Evolutionary conservation across 2,888 invertebrate genomes (phyloP), one percentile per base, ranked within the genome.

Genomic region (Arctia plantaginis): DNA sequence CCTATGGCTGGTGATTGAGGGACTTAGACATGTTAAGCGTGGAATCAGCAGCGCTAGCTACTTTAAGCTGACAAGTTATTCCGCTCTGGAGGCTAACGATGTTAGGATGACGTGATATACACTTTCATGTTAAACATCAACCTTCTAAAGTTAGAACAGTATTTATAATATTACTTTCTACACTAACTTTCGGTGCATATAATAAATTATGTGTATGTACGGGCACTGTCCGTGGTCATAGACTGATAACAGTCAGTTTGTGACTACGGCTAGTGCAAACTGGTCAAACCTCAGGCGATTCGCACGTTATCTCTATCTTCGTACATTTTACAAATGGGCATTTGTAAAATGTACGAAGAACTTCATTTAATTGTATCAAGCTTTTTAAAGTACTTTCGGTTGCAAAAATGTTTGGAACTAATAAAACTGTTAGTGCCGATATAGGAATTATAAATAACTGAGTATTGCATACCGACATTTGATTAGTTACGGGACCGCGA

Each of bases 1-100:
- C 88, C 88, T 92, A 89, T 87, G 85, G 87, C 81, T 73, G 71
- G 64, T 74, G 68, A 77, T 65, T 47, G 41, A 59, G 72, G 65
- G 66, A 71, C 41, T 23, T 77, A 67, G 73, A 69, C 35, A 68
- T 67, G 23, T 70, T 47, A 67, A 30, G 41, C 27, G 47, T 76
- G 74, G 73, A 76, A 75, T 23, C 18, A 27, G 23, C n/a, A 7
- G 23, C 6, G 55, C 51, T 73, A 65, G 35, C 51, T 20, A 69
- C 65, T 68, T 35, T 15, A 20, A 30, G 30, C 33, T 62, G 35
- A 18, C 20, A 44, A 62, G 20, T 44, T 27, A 3, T 33, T 23
- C 3, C 7, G 39, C 35, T 65, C 23, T n/a, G 39, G 1, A 30
- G 2, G 2, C 18, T 27, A 30, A 7, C 15, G 2, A 18, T 30